A percentile compares a stretch with the other conserved stretches of the same genome.
phyloP scores from a whole-genome alignment of 2,113 vertebrate genomes.

The Nyctereutes procyonoides region DNA sequence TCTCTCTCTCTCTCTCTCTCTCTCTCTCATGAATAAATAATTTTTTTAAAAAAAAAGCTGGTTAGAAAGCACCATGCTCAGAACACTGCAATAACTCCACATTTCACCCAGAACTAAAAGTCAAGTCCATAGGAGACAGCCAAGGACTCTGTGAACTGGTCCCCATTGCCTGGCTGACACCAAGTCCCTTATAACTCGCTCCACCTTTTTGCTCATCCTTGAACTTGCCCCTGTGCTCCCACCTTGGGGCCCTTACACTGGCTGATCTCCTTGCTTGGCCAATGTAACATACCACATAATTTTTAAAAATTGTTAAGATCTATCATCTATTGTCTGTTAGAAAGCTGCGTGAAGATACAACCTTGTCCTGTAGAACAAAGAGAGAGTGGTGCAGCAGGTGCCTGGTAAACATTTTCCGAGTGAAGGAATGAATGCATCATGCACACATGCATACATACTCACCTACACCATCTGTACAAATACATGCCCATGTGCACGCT shows the following conservation, averaged over 20 bases:
- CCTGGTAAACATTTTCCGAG: background rate
- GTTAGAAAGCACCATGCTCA: background rate
- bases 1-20: too few species aligned
- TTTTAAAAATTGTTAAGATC: background rate
- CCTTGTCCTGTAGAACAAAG: background rate
- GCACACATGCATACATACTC: background rate
- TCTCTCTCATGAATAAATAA: too few species aligned
- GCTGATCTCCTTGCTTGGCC: background rate
- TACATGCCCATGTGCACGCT: background rate
- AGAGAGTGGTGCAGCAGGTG: too few species aligned
- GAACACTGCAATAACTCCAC: background rate
- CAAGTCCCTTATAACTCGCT: background rate
- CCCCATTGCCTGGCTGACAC: background rate
- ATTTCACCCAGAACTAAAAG: background rate
- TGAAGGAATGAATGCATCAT: background rate
- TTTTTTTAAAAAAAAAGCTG: background rate
- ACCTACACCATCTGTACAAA: accelerated
- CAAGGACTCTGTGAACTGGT: too few species aligned
- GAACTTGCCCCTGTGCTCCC: background rate
- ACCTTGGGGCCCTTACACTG: background rate
- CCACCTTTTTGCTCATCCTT: background rate
- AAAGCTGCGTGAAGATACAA: background rate
- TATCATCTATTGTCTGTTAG: background rate
- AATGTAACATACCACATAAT: too few species aligned
- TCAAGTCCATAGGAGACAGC: background rate